These are phyloP conservation scores for Leptinotarsa lineolata DNA, from an alignment of 1,140 invertebrate genomes.

Conservation along the genomic window DNA sequence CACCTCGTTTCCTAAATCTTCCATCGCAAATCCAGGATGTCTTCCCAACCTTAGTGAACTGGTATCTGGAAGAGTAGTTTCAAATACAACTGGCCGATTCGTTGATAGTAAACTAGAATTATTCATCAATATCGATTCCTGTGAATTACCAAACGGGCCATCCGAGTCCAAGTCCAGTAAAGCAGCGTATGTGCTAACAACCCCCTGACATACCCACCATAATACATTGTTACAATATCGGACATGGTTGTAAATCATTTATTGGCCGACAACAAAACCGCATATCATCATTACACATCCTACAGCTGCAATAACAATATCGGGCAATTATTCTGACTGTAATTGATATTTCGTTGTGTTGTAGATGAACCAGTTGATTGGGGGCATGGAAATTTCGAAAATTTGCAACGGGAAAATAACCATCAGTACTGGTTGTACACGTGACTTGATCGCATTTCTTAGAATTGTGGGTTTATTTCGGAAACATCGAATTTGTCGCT, in stretches of 20 bases:
- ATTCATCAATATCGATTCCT: not conserved
- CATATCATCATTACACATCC: not conserved
- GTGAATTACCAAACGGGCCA: not conserved
- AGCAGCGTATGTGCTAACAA: not conserved
- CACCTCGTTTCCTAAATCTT: no score
- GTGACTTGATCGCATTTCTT: no score
- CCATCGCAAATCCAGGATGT: no score
- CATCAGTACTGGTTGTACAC: no score
- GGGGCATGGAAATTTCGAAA: not conserved
- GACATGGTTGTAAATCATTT: conserved; percentile 5
- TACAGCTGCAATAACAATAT: conserved; percentile 6
- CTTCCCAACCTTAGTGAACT: no score
- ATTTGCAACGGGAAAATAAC: no score
- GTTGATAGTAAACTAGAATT: no score
- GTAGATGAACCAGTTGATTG: not conserved
- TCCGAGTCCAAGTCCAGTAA: not conserved
- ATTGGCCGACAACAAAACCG: not conserved
- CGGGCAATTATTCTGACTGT: not conserved
- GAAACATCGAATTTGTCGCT: no score
- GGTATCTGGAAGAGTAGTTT: no score
- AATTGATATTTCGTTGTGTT: not conserved
- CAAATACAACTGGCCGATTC: no score
- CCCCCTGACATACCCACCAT: not conserved
- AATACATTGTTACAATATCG: not conserved
- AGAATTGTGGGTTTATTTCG: no score